Base-by-base conservation (phyloP, 1,140 invertebrate genomes). In the Drosophila repletoides region DNA sequence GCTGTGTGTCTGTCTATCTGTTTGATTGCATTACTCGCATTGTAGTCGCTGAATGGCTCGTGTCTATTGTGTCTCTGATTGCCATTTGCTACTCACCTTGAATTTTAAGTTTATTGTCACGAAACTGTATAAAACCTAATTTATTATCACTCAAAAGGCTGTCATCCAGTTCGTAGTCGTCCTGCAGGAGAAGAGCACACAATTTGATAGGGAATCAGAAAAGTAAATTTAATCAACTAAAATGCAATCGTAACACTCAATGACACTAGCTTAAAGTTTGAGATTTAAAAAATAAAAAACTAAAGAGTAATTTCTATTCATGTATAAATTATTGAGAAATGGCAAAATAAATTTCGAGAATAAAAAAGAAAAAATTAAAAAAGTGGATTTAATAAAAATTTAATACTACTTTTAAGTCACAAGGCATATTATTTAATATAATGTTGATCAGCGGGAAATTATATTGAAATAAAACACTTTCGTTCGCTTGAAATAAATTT, bases 101-200 rank as follows among this genome's bases (percentile, higher is more conserved):
- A 87, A 89, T 89, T 86, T 90, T 89, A 61, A 89, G 76, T 88
- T 89, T 89, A 89, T 89, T 89, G 79, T 89, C 88, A 69, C 72
- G 88, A 65, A 89, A 83, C 64, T 89, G 88, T 70, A 89, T 69
- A 79, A 89, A 88, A 77, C 88, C 88, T 77, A 89, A 88, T 77
- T 89, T 89, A 89, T 87, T 89, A 89, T 89, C 88, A 88, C 79
- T 86, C 67, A 89, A 63, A 73, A 89, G 65, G 65, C 86, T 88
- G 60, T 77, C 88, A 61, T 89, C 88, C 61, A 89, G 72, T 74
- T 89, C 88, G 34, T 89, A 89, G 53, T 89, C 88, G 19, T 89
- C 88, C 88, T 89, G 72, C 7, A 69, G 71, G n/a, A n/a, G 28
- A 38, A 15, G n/a, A n/a, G n/a, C n/a, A 12, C n/a, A 41, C 15